Evolutionary conservation across 2,888 invertebrate species (phyloP), one percentile per base, ranked within the genome.

Genomic region (Xanthorhoe designata): DNA sequence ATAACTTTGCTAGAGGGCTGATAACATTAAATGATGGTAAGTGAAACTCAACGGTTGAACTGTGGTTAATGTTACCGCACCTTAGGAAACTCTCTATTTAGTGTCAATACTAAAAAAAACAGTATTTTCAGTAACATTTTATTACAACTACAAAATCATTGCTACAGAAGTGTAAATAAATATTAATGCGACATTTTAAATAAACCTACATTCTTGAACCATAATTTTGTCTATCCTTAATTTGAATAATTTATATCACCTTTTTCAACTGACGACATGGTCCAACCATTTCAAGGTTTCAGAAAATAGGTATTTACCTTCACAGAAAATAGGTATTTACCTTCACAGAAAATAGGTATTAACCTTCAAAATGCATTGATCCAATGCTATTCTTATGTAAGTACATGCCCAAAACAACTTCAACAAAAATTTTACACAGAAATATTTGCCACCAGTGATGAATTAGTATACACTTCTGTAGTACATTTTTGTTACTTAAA

Each of bases 111-210:
- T 19, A 24, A 59, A 10, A 24, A 38, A 53, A 62, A 2, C 42
- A 13, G 3, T 61, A 35, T 56, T 64, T 60, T 62, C 38, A 77
- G 81, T 80, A 78, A 84, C 82, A 81, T 86, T 83, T 90, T 88
- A 89, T 85, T 90, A 77, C 84, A 87, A 80, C 85, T 87, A 89
- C 78, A 84, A 80, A 81, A 77, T 78, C 72, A 69, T 77, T 78
- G 69, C 76, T 74, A 58, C 79, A 84, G 79, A 84, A 82, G 79
- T 70, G 65, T 72, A 51, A 42, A 38, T 49, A 32, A 49, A 47
- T 15, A 45, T 32, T 5, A 32, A 32, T 32, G 8, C 32, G 32
- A 32, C 32, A 32, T 29, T 51, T 47, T 47, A 13, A 8, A 17
- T 47, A 13, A 1, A 17, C 15, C 15, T 47, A 47, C 15, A n/a